Percentiles rank a stretch among this genome's conserved stretches.
Conservation (phyloP, 1,140 invertebrate genomes). For the Leptinotarsa defecta region DNA sequence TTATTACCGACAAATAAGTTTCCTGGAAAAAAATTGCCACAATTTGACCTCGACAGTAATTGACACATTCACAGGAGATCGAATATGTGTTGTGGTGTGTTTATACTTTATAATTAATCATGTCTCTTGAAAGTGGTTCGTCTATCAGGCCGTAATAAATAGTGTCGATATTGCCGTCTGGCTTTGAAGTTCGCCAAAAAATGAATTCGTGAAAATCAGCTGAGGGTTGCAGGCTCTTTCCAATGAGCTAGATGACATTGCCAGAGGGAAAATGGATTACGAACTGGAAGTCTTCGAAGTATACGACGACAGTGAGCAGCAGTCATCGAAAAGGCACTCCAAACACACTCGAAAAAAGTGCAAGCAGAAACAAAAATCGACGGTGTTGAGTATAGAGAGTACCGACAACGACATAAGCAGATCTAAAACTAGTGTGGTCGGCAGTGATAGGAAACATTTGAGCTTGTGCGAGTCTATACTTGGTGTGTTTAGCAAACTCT, state of each 20-base stretch:
- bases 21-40: neutral
- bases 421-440: slow-evolving; percentile 51
- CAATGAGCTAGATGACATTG: slow-evolving; percentile 29
- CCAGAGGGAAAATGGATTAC: slow-evolving; percentile 50
- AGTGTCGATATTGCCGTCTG: slow-evolving; percentile 11
- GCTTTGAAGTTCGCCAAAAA: slow-evolving; percentile 4
- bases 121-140: neutral
- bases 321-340: slow-evolving; percentile 47
- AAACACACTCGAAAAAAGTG: slow-evolving; percentile 54
- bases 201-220: slow-evolving; percentile 33
- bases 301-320: slow-evolving; percentile 52
- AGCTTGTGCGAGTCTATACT: slow-evolving; percentile 64
- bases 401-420: slow-evolving; percentile 47
- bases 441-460: slow-evolving; percentile 56
- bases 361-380: slow-evolving; percentile 50
- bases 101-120: neutral
- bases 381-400: slow-evolving; percentile 40
- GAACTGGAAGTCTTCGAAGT: slow-evolving; percentile 57
- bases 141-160: neutral
- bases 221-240: slow-evolving; percentile 10
- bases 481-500: slow-evolving; percentile 69
- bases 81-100: slow-evolving; percentile 7
- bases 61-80: slow-evolving; percentile 1
- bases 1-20: neutral
- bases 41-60: neutral